These are phyloP conservation scores for Drosophila ercepeae DNA, from an alignment of 1,140 invertebrate species.

Conservation along the genomic window DNA sequence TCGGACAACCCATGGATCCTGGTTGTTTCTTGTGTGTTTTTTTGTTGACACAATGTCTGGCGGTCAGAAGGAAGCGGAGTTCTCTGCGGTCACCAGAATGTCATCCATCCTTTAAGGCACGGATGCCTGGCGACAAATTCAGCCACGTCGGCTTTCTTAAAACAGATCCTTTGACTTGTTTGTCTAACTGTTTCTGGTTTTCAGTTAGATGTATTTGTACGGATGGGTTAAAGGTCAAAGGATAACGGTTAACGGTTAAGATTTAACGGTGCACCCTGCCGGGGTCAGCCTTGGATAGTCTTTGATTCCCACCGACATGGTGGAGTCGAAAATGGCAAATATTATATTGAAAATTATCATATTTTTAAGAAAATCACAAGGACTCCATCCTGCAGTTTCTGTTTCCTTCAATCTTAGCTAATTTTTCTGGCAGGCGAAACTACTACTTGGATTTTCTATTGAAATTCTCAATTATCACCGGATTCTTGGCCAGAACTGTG, in stretches of 20 bases:
- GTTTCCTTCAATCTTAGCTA: neutral
- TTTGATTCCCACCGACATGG: constrained; percentile 28
- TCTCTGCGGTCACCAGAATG: constrained; percentile 26
- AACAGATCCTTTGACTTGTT: constrained; percentile 17
- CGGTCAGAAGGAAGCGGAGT: constrained; percentile 10
- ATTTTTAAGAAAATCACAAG: too few species aligned
- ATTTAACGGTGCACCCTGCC: constrained; percentile 6
- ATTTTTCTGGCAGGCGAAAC: neutral
- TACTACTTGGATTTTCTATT: constrained; percentile 19
- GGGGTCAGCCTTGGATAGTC: constrained; percentile 2
- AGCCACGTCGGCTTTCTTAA: constrained; percentile 27
- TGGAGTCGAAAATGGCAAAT: neutral
- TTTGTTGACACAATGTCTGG: constrained; percentile 42
- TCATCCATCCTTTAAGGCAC: constrained; percentile 30
- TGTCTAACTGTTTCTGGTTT: constrained; percentile 26
- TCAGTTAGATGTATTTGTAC: neutral
- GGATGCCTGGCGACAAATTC: constrained; percentile 22
- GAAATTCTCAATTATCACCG: constrained; percentile 11
- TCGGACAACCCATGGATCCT: neutral
- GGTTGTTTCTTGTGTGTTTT: neutral
- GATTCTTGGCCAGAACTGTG: constrained; percentile 27
- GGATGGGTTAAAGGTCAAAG: constrained; percentile 26
- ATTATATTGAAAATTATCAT: too few species aligned
- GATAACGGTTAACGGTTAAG: constrained; percentile 23
- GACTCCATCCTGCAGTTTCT: neutral